These are phyloP conservation scores for Sarcoramphus papa DNA, from an alignment of 2,797 vertebrate genomes.

Conservation along the genomic window DNA sequence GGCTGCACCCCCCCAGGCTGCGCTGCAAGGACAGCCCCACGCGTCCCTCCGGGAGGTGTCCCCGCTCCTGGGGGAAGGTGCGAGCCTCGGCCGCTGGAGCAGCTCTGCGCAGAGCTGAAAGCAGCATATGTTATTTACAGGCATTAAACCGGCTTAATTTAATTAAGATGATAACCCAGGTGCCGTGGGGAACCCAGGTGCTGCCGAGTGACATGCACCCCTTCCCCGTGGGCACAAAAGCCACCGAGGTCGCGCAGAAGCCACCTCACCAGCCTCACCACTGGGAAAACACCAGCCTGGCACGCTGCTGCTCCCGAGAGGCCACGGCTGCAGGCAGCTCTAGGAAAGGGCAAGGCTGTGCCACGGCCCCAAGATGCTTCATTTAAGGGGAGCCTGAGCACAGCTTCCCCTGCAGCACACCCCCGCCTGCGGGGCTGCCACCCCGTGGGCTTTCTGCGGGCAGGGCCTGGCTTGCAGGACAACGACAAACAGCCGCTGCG, in stretches of 20 bases:
- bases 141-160: neutral
- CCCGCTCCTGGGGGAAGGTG: fast-evolving
- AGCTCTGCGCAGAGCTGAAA: neutral
- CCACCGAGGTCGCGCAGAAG: fast-evolving
- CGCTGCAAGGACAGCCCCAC: fast-evolving
- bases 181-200: neutral
- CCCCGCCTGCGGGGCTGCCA: neutral
- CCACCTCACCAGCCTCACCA: neutral
- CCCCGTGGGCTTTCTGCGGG: neutral
- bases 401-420: neutral
- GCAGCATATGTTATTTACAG: fast-evolving
- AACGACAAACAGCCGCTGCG: neutral
- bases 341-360: too few relatives aligned
- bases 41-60: fast-evolving
- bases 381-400: neutral
- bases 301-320: neutral
- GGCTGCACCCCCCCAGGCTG: fast-evolving
- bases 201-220: neutral
- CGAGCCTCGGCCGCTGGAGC: fast-evolving
- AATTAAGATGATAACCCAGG: neutral
- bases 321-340: neutral
- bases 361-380: neutral
- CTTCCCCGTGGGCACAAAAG: neutral
- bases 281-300: neutral
- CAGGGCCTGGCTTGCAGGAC: neutral